Conservation (phyloP, 2,797 vertebrate genomes). For the Ptychobarbus kaznakovi region DNA sequence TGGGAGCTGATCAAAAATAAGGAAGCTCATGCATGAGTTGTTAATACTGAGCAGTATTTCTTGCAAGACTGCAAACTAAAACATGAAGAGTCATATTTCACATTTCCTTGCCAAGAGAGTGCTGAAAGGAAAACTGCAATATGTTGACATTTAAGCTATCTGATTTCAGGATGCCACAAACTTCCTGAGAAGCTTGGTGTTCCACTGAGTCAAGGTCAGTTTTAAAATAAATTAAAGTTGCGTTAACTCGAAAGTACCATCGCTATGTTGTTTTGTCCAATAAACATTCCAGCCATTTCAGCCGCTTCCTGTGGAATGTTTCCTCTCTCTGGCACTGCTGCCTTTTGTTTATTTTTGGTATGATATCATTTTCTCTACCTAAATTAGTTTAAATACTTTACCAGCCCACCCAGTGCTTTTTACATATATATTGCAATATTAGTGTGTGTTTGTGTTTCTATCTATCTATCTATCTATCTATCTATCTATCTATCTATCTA, state of each 20-base stretch:
- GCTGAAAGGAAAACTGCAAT: neutral
- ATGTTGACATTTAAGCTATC: neutral
- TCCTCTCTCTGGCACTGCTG: neutral
- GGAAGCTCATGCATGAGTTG: neutral
- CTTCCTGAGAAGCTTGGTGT: conserved; percentile 10
- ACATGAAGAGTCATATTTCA: conserved; percentile 17
- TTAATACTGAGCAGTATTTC: neutral
- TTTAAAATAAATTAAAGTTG: conserved; percentile 7
- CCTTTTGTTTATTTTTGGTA: conserved; percentile 23
- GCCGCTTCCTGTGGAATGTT: conserved; percentile 52
- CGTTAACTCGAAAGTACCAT: neutral
- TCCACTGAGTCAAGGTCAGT: neutral
- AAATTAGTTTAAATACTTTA: conserved; percentile 6
- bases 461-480: neutral
- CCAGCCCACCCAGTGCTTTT: neutral
- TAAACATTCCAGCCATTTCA: neutral
- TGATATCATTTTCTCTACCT: conserved; percentile 3
- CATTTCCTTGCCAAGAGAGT: conserved; percentile 7
- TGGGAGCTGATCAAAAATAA: neutral
- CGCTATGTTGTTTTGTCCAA: neutral
- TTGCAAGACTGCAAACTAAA: conserved; percentile 8
- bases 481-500: neutral
- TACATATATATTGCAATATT: neutral
- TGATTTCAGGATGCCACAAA: conserved; percentile 28
- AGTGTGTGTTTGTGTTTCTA: neutral